Percentiles rank a stretch among this genome's conserved stretches.
These are phyloP conservation scores for Acronicta alni DNA, from an alignment of 2,888 invertebrate genomes.

Conservation along the genomic window DNA sequence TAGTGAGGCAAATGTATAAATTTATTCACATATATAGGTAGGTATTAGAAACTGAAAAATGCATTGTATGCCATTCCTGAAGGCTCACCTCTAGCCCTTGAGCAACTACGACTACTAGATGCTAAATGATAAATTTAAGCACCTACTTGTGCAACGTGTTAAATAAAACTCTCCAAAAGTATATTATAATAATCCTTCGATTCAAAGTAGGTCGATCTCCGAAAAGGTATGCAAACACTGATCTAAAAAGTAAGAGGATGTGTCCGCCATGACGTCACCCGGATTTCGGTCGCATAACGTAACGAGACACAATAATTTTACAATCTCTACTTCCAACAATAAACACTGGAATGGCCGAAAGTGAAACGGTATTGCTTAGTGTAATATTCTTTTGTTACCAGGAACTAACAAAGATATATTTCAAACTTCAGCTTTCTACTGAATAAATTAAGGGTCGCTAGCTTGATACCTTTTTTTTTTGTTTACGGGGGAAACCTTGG, in stretches of 20 bases:
- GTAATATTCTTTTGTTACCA: slow-evolving; percentile 30
- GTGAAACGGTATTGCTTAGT: slow-evolving; percentile 26
- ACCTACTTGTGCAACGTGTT: no score
- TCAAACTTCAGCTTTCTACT: neutral
- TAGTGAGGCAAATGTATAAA: no score
- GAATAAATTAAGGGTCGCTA: neutral
- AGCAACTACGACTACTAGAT: no score
- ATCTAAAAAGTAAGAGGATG: slow-evolving; percentile 72
- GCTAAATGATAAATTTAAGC: no score
- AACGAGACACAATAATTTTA: slow-evolving; percentile 65
- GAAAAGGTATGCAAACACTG: slow-evolving; percentile 24
- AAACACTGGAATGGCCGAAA: slow-evolving; percentile 31
- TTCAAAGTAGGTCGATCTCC: slow-evolving; percentile 31
- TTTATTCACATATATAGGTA: no score
- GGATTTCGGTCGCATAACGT: slow-evolving; percentile 69
- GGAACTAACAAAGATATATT: slow-evolving; percentile 18
- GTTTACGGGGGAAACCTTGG: no score
- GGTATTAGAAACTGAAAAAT: no score
- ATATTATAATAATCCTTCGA: slow-evolving; percentile 11
- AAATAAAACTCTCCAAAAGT: neutral
- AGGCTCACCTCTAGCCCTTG: no score
- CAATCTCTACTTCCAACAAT: slow-evolving; percentile 65
- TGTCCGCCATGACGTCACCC: slow-evolving; percentile 71
- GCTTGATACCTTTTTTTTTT: neutral
- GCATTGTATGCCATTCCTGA: no score